Percentiles rank a stretch among this genome's conserved stretches.
These are phyloP conservation scores for Hippocampus barbouri DNA, from an alignment of 2,113 vertebrate genomes.

Conservation along the genomic window DNA sequence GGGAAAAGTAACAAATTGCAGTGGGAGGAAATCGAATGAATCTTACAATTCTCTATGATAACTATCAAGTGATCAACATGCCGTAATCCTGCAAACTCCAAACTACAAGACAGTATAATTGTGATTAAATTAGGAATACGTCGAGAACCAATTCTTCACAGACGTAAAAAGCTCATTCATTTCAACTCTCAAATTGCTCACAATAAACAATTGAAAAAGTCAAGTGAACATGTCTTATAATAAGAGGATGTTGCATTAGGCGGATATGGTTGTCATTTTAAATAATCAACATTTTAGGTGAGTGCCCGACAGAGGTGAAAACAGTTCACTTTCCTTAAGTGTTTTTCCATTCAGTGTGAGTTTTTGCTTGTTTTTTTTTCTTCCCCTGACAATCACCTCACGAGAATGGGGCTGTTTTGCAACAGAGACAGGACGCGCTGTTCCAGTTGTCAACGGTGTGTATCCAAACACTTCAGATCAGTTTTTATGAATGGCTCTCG, in stretches of 20 bases:
- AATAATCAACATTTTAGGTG: neutral
- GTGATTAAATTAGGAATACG: no score
- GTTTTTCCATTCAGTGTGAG: neutral
- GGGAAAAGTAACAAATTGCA: neutral
- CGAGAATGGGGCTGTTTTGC: constrained; percentile 39
- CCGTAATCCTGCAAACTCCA: neutral
- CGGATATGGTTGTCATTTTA: neutral
- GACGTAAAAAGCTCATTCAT: neutral
- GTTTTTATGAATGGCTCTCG: neutral
- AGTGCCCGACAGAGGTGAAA: neutral
- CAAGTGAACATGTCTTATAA: neutral
- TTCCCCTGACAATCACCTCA: neutral
- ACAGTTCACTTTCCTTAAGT: neutral
- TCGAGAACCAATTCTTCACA: neutral
- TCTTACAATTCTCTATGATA: neutral
- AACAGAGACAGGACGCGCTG: constrained; percentile 43
- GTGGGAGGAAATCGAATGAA: neutral
- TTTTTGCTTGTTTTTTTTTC: constrained; percentile 1
- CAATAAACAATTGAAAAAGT: no score
- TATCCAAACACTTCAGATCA: constrained; percentile 7
- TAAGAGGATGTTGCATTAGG: neutral
- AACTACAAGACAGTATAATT: no score
- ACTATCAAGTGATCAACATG: neutral
- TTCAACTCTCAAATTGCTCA: no score
- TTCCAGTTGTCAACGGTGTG: constrained; percentile 28